Conservation (phyloP, 2,888 invertebrate species). For the Choristoneura rosaceana region DNA sequence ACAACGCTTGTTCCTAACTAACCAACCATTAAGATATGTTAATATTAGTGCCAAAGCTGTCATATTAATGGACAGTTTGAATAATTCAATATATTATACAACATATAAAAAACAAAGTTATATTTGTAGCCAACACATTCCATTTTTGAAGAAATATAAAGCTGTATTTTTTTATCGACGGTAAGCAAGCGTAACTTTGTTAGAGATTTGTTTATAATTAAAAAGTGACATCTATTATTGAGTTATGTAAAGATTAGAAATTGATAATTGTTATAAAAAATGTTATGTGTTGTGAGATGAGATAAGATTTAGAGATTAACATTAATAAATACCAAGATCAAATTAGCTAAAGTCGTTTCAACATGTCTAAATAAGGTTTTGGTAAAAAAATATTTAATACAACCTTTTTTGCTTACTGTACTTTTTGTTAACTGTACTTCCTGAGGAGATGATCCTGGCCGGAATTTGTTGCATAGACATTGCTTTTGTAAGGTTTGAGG, state of each 20-base stretch:
- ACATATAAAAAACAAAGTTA: conserved; percentile 18
- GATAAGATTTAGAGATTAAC: neutral
- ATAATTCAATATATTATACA: conserved; percentile 38
- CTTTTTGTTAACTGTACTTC: too few species aligned
- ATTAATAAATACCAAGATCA: neutral
- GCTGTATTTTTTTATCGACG: neutral
- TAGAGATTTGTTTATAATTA: neutral
- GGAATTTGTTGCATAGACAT: too few species aligned
- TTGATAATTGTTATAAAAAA: conserved; percentile 1
- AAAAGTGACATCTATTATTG: conserved; percentile 16
- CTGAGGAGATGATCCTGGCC: too few species aligned
- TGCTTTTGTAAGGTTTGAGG: too few species aligned
- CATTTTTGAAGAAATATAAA: neutral
- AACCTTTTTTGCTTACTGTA: too few species aligned
- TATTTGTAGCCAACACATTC: neutral
- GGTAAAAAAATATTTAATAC: too few species aligned
- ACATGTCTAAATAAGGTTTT: too few species aligned
- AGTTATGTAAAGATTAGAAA: conserved; percentile 21
- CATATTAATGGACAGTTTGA: conserved; percentile 27
- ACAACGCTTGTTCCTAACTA: conserved; percentile 26
- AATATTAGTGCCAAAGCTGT: conserved; percentile 33
- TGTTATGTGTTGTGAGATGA: neutral
- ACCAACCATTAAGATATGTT: conserved; percentile 31
- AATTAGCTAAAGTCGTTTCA: too few species aligned
- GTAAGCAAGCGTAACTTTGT: conserved; percentile 11